phyloP scores from a whole-genome alignment of 2,113 vertebrate species.

The Cryptomyrus ogoouensis region DNA sequence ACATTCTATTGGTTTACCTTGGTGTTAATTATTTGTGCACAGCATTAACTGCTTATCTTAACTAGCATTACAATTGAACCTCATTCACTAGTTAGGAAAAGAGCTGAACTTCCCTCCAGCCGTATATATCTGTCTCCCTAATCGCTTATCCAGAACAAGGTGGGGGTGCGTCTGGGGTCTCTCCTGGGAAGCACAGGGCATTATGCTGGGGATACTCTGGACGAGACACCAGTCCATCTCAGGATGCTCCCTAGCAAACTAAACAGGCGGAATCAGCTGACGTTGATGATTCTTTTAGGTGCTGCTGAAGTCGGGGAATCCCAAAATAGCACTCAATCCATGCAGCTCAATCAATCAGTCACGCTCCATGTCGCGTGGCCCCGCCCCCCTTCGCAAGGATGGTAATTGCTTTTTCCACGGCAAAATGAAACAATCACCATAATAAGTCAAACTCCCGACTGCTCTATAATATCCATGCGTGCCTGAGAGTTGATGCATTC shows the following conservation, averaged over 20 bases:
- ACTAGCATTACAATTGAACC: not conserved
- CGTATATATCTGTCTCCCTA: not conserved
- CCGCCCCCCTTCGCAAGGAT: not conserved
- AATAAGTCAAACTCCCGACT: not conserved
- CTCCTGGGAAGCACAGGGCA: not conserved
- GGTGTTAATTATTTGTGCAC: not conserved
- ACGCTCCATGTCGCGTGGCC: not conserved
- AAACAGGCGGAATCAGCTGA: not conserved
- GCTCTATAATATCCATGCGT: not conserved
- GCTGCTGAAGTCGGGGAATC: not conserved
- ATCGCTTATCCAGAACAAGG: not conserved
- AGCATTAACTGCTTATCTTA: not conserved
- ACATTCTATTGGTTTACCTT: not conserved
- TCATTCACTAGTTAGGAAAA: not conserved
- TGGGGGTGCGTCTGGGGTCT: not conserved
- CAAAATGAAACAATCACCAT: constrained; percentile 2
- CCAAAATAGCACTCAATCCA: not conserved
- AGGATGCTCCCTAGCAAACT: not conserved
- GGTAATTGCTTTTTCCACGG: not conserved
- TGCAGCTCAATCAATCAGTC: not conserved
- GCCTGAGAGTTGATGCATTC: not conserved
- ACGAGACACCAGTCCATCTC: not conserved
- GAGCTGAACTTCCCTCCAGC: not conserved
- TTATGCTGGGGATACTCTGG: not conserved
- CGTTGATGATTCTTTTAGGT: not conserved